Conservation (phyloP, 2,888 invertebrate species). For the Caenorhabditis becei region DNA sequence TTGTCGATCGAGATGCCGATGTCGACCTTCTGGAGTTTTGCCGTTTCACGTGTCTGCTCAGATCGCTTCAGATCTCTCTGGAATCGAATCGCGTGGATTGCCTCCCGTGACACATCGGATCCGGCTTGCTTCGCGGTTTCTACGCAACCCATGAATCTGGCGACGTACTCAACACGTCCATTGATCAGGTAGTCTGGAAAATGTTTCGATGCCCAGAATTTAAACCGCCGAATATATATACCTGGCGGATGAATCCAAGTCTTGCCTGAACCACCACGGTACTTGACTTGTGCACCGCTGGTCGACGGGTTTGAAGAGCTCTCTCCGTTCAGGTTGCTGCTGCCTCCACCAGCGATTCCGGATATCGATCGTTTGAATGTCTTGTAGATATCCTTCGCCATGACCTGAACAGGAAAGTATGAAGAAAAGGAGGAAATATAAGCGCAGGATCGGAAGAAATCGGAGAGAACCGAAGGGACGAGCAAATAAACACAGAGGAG, state of each 20-base stretch:
- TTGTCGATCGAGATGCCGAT: conserved; percentile 98
- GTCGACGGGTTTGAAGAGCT: conserved; percentile 43
- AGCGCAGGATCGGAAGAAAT: not conserved
- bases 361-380: conserved; percentile 78
- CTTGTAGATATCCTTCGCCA: conserved; percentile 76
- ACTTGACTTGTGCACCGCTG: conserved; percentile 50
- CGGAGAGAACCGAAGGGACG: not conserved
- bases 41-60: conserved; percentile 88
- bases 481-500: conserved; percentile 37
- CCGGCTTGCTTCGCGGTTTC: conserved; percentile 97
- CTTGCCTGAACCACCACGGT: conserved; percentile 67
- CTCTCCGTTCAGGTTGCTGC: conserved; percentile 36
- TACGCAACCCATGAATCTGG: conserved; percentile 96
- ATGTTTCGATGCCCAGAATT: not conserved
- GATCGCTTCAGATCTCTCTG: conserved; percentile 87
- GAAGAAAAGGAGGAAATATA: conserved; percentile 6
- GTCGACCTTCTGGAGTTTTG: conserved; percentile 89
- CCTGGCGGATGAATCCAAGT: conserved; percentile 80
- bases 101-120: conserved; percentile 97
- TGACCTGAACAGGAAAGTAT: conserved; percentile 24
- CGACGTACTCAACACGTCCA: conserved; percentile 96
- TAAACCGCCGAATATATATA: conserved; percentile 14
- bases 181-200: conserved; percentile 90
- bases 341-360: conserved; percentile 52
- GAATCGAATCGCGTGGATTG: conserved; percentile 90